These are phyloP conservation scores for Neuroterus valhalla DNA, from an alignment of 1,140 invertebrate genomes.

Conservation along the genomic window DNA sequence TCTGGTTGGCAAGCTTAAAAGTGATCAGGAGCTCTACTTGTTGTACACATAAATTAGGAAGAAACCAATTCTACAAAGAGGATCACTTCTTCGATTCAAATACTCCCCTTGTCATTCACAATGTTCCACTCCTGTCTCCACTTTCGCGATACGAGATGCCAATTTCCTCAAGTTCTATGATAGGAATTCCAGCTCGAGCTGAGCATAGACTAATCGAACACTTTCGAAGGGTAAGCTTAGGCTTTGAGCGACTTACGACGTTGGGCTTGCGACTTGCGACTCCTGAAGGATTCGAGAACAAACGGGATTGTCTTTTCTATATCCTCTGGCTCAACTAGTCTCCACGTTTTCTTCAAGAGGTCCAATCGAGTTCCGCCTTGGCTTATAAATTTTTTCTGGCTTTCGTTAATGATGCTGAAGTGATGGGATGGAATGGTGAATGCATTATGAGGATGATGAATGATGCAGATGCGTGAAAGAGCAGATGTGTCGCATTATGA, in stretches of 20 bases:
- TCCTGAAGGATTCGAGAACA: neutral
- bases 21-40: too few species aligned
- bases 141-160: neutral
- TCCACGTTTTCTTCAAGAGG: conserved; percentile 13
- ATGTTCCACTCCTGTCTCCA: neutral
- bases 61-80: too few species aligned
- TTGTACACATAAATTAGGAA: too few species aligned
- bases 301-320: neutral
- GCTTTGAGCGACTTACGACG: neutral
- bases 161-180: neutral
- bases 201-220: conserved; percentile 9
- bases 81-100: too few species aligned
- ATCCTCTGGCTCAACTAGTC: conserved; percentile 10
- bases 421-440: conserved; percentile 40
- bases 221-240: neutral
- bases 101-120: too few species aligned
- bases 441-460: conserved; percentile 45
- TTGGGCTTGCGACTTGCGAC: neutral
- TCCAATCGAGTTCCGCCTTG: conserved; percentile 13
- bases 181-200: conserved; percentile 4
- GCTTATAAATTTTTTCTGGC: conserved; percentile 10
- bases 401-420: neutral
- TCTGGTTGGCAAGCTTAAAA: too few species aligned
- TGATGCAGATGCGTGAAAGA: conserved; percentile 46
- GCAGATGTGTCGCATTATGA: conserved; percentile 41